Conservation (phyloP, 2,888 invertebrate species). For the Luperina testacea region DNA sequence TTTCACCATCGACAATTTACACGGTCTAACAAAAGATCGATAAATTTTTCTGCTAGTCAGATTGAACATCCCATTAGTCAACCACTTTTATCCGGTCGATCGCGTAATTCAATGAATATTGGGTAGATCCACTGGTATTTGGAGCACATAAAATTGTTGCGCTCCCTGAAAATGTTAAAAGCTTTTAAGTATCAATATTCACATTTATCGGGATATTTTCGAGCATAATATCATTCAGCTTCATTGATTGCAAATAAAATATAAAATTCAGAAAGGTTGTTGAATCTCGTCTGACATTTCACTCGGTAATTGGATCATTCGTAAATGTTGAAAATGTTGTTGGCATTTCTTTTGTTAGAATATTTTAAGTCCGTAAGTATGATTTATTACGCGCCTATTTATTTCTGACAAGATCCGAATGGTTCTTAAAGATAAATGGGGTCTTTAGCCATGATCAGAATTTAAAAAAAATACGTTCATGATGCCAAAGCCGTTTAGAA, state of each 20-base stretch:
- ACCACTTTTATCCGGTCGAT: conserved; percentile 28
- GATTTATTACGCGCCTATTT: conserved; percentile 32
- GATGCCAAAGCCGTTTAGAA: conserved; percentile 14
- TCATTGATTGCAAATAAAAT: background rate
- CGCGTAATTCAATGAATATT: conserved; percentile 42
- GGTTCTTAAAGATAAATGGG: conserved; percentile 17
- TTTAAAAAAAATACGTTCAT: background rate
- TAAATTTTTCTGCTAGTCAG: conserved; percentile 27
- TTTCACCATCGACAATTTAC: conserved; percentile 29
- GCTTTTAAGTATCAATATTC: conserved; percentile 29
- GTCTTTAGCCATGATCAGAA: conserved; percentile 10
- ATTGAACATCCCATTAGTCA: conserved; percentile 41
- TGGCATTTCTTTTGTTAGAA: conserved; percentile 12
- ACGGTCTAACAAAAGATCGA: conserved; percentile 37
- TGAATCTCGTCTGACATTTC: background rate
- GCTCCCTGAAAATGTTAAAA: conserved; percentile 26
- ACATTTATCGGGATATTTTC: conserved; percentile 6
- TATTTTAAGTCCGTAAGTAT: conserved; percentile 13
- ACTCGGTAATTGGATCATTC: conserved; percentile 25
- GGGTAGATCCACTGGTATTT: conserved; percentile 30
- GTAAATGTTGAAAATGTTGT: conserved; percentile 4
- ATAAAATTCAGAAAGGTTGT: background rate
- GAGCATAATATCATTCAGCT: background rate
- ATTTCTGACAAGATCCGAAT: conserved; percentile 25
- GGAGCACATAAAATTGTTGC: conserved; percentile 31